These are phyloP conservation scores for Cydia strobilella DNA, from an alignment of 1,140 invertebrate species.

Conservation along the genomic window DNA sequence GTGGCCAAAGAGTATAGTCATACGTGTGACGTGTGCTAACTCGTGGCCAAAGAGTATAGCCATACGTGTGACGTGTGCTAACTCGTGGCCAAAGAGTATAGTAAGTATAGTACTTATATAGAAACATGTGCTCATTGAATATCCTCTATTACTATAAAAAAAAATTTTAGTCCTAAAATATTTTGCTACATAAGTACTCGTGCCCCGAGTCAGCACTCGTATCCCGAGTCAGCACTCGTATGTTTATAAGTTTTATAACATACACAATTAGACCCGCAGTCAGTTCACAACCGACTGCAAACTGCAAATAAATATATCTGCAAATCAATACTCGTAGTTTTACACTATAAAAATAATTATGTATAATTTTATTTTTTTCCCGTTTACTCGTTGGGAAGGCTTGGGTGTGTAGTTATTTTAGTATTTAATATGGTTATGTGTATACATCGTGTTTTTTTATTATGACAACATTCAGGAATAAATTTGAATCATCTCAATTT, in stretches of 20 bases:
- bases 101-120: too few relatives aligned
- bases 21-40: neutral
- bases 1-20: neutral
- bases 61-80: neutral
- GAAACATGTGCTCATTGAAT: too few relatives aligned
- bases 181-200: too few relatives aligned
- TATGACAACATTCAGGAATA: neutral
- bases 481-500: too few relatives aligned
- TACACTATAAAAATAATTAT: neutral
- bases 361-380: neutral
- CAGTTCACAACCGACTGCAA: neutral
- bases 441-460: neutral
- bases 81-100: too few relatives aligned
- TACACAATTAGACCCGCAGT: neutral
- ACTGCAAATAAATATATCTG: neutral
- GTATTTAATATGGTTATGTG: neutral
- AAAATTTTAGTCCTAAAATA: too few relatives aligned
- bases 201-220: too few relatives aligned
- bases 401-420: conserved; percentile 13
- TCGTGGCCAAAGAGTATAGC: neutral
- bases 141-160: too few relatives aligned
- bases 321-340: neutral
- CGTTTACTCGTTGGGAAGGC: conserved; percentile 17
- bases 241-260: neutral
- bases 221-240: too few relatives aligned